phyloP scores from a whole-genome alignment of 2,888 invertebrate genomes.

The Mesorhabditis belari region DNA sequence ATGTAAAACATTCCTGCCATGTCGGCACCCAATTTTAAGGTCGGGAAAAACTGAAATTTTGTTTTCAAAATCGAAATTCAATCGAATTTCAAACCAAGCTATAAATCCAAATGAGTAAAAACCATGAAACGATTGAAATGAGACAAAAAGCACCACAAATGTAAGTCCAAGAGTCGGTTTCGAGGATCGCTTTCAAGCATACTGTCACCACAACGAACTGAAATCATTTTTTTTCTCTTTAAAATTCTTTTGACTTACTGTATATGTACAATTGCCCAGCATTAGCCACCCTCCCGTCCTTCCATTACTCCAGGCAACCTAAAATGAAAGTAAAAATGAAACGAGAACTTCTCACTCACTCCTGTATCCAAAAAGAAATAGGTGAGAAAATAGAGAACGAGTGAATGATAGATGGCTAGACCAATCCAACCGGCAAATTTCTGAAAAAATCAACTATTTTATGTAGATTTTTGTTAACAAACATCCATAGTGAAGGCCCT shows the following conservation, averaged over 20 bases:
- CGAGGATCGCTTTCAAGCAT: slow-evolving; percentile 92
- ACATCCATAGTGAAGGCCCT: slow-evolving; percentile 58
- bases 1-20: slow-evolving; percentile 82
- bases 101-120: slow-evolving; percentile 80
- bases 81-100: slow-evolving; percentile 53
- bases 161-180: slow-evolving; percentile 84
- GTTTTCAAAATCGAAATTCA: slow-evolving; percentile 67
- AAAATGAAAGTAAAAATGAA: not conserved
- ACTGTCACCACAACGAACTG: slow-evolving; percentile 95
- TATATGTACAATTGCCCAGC: slow-evolving; percentile 89
- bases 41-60: slow-evolving; percentile 22
- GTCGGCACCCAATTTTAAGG: slow-evolving; percentile 69
- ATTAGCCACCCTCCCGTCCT: slow-evolving; percentile 84
- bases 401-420: slow-evolving; percentile 86
- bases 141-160: slow-evolving; percentile 88
- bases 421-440: slow-evolving; percentile 96
- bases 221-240: slow-evolving; percentile 26
- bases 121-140: slow-evolving; percentile 90
- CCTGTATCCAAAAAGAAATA: slow-evolving; percentile 65
- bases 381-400: slow-evolving; percentile 91
- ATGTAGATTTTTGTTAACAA: not conserved
- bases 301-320: slow-evolving; percentile 62
- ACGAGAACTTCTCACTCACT: slow-evolving; percentile 62
- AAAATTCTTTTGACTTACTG: slow-evolving; percentile 62
- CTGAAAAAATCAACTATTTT: slow-evolving; percentile 58